Evolutionary conservation across 2,888 invertebrate genomes (phyloP), one percentile per base, ranked within the genome.

Genomic region (Drosophila koepferae): DNA sequence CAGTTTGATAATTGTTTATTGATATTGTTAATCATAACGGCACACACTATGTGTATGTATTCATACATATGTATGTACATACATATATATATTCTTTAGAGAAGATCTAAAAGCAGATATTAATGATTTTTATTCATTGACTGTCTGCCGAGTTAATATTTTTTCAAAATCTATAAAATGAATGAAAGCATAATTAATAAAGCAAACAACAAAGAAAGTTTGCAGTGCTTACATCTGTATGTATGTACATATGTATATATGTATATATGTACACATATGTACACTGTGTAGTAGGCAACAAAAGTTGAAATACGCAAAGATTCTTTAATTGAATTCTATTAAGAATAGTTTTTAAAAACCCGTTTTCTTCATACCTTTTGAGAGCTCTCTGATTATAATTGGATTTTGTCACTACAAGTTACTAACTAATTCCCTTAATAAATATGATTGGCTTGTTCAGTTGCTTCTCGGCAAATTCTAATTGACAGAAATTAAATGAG

Each of bases 11-110:
- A 71, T 59, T 64, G 64, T 43, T 62, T 61, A 58, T 54, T 54
- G 72, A 53, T 74, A 71, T 71, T 51, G 77, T 28, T 58, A 58
- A 54, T 53, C 43, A 54, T 72, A 77, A 62, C 77, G 64, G 74
- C 40, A 61, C 10, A 40, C 41, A 16, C 6, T 23, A 36, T 38
- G 14, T 28, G n/a, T 1, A 9, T 16, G 14, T 4, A 3, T 49
- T n/a, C n/a, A 4, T 38, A 16, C 18, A 36, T 38, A 14, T 28
- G 23, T 1, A 8, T 16, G 14, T 0, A 3, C 34, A 8, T 53
- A 9, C 16, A 0, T 23, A 3, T 49, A 8, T 53, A 9, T 20
- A 0, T 23, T 38, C 8, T 14, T 9, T 12, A 51, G n/a, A 28
- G n/a, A 14, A 53, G 34, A 31, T 23, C 38, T n/a, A 51, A 10